Percentiles rank a stretch among this genome's conserved stretches.
phyloP scores from a whole-genome alignment of 2,113 vertebrate genomes.

The Petrocephalus microphthalmus region DNA sequence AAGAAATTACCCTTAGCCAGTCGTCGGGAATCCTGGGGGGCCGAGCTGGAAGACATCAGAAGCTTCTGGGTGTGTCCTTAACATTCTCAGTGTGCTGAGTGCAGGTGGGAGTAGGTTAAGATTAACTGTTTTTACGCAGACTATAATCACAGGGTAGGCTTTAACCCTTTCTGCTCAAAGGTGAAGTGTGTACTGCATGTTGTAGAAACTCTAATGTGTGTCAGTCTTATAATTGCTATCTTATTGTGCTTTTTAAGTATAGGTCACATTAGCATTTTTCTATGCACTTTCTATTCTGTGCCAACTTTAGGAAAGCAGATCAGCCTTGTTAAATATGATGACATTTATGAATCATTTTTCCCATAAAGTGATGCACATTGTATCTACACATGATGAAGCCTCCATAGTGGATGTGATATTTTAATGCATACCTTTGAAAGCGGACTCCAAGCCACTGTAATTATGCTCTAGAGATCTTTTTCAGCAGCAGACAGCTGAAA shows the following conservation, averaged over 20 bases:
- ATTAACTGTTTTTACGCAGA: constrained; percentile 27
- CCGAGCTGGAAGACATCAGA: constrained; percentile 41
- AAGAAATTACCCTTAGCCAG: constrained; percentile 43
- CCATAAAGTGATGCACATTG: background rate
- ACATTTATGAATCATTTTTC: background rate
- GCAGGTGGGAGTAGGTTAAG: background rate
- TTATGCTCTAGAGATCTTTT: background rate
- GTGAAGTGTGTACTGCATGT: constrained; percentile 49
- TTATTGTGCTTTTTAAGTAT: background rate
- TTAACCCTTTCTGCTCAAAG: constrained; percentile 37
- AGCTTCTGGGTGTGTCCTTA: constrained; percentile 34
- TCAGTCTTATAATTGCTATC: background rate
- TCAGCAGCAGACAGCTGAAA: background rate
- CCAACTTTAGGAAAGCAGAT: background rate
- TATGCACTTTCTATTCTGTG: background rate
- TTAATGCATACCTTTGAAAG: background rate
- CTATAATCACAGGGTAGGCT: constrained; percentile 53
- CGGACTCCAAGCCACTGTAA: background rate
- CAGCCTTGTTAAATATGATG: background rate
- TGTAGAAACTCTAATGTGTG: background rate
- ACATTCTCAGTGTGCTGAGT: constrained; percentile 24
- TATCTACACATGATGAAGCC: background rate
- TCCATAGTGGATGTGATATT: background rate
- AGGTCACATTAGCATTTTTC: background rate
- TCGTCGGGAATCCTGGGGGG: constrained; percentile 45